A percentile compares a stretch with the other conserved stretches of the same genome.
These are phyloP conservation scores for Eristalinus aeneus DNA, from an alignment of 2,888 invertebrate genomes.

Conservation along the genomic window DNA sequence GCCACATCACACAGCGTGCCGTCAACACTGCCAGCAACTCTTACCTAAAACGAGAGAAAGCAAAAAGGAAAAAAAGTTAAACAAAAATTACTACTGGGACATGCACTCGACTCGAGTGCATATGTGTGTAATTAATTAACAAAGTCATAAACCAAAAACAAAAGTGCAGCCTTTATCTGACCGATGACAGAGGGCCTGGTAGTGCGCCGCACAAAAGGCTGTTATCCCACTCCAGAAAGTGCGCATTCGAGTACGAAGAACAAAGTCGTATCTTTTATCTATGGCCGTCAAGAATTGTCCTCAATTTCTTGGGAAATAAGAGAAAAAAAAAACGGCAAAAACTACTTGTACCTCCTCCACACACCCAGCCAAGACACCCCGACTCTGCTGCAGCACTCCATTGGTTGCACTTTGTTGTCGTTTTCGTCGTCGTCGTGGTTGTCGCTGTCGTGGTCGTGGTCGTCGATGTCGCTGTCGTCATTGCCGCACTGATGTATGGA, in stretches of 20 bases:
- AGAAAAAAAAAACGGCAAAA: background rate
- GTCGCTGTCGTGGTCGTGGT: background rate
- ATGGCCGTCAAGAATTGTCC: conserved; percentile 54
- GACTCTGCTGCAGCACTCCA: background rate
- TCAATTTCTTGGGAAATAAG: conserved; percentile 37
- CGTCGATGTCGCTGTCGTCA: background rate
- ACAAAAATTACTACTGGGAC: background rate
- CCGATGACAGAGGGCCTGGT: background rate
- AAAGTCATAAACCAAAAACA: background rate
- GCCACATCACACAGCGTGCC: background rate
- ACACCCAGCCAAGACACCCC: conserved; percentile 1
- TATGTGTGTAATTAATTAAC: background rate
- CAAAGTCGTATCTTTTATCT: conserved; percentile 55
- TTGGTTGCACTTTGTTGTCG: conserved; percentile 54
- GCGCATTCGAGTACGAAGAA: conserved; percentile 50
- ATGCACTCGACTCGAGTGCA: background rate
- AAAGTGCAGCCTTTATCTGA: background rate
- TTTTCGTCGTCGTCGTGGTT: background rate
- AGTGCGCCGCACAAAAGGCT: conserved; percentile 14
- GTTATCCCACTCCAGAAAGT: conserved; percentile 54
- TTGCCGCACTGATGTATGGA: background rate
- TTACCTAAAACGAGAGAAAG: conserved; percentile 37
- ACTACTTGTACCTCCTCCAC: conserved; percentile 3
- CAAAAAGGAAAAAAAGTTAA: conserved; percentile 1
- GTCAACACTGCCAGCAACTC: background rate